Conservation (phyloP, 2,888 invertebrate species). For the Mimachlamys varia region DNA sequence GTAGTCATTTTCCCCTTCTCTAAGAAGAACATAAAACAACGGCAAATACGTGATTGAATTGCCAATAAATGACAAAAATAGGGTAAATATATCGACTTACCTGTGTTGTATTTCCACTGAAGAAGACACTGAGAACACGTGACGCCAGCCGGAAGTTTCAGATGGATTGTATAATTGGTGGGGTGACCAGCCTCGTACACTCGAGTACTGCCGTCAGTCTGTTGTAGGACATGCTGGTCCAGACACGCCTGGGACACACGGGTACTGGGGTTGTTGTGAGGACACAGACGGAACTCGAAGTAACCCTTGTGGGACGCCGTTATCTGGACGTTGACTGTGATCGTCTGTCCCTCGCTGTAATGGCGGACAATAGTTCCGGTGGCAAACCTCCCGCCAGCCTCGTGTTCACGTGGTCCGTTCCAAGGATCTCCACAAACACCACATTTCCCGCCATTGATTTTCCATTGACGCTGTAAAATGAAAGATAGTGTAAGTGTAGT, state of each 20-base stretch:
- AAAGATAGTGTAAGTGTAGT: neutral
- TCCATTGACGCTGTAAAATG: constrained; percentile 50
- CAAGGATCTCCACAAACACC: constrained; percentile 94
- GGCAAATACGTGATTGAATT: no score
- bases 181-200: constrained; percentile 45
- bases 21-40: no score
- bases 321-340: constrained; percentile 48
- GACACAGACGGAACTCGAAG: constrained; percentile 74
- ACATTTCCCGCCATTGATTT: constrained; percentile 86
- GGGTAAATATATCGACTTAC: neutral
- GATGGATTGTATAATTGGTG: constrained; percentile 44
- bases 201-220: constrained; percentile 46
- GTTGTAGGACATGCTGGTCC: constrained; percentile 59
- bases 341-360: constrained; percentile 62
- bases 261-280: constrained; percentile 57
- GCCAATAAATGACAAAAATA: neutral
- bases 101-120: constrained; percentile 54
- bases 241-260: constrained; percentile 69
- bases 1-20: no score
- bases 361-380: constrained; percentile 64
- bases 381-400: constrained; percentile 69
- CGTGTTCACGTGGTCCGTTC: constrained; percentile 67
- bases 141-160: constrained; percentile 44
- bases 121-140: constrained; percentile 52
- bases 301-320: constrained; percentile 72